A percentile compares a stretch with the other conserved stretches of the same genome.
Evolutionary conservation across 2,888 invertebrate species (phyloP).

Genomic region (Coleophora deauratella): DNA sequence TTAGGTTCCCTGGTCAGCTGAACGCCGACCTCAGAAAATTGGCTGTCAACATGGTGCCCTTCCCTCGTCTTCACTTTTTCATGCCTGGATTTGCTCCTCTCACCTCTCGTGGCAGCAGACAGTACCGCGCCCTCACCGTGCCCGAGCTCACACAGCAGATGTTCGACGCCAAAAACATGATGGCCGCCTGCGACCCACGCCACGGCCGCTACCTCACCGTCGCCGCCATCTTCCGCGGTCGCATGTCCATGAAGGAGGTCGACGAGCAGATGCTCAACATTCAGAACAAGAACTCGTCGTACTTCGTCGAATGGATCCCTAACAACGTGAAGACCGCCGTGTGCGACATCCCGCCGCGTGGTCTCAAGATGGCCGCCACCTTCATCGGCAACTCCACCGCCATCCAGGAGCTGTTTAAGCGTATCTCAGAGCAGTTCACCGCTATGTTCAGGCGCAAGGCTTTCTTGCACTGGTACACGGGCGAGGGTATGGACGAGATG

Average conservation of each 20-base stretch:
- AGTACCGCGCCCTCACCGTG: constrained; percentile 90
- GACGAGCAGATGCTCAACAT: constrained; percentile 91
- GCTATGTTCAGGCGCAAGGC: constrained; percentile 98
- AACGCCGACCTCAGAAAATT: constrained; percentile 95
- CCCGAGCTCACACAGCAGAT: constrained; percentile 90
- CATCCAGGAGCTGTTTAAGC: constrained; percentile 94
- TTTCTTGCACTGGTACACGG: constrained; percentile 98
- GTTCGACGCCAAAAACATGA: constrained; percentile 98
- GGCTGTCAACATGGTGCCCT: constrained; percentile 94
- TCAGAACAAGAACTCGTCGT: constrained; percentile 81
- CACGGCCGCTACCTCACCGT: constrained; percentile 94
- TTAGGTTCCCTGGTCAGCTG: constrained; percentile 92
- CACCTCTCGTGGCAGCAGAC: constrained; percentile 89
- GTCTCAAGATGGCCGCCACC: constrained; percentile 95
- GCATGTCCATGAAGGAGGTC: constrained; percentile 95
- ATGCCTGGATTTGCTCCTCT: constrained; percentile 92
- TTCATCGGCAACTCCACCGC: constrained; percentile 96
- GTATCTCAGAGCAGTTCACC: constrained; percentile 92
- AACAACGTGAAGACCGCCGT: constrained; percentile 90
- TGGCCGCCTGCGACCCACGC: constrained; percentile 95
- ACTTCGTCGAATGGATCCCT: constrained; percentile 85
- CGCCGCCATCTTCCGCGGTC: constrained; percentile 91
- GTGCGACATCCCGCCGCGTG: constrained; percentile 90
- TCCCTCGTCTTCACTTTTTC: constrained; percentile 87
- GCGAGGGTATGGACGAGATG: constrained; percentile 98